Evolutionary conservation across 1,140 invertebrate species (phyloP).

Genomic region (Babylonia areolata): DNA sequence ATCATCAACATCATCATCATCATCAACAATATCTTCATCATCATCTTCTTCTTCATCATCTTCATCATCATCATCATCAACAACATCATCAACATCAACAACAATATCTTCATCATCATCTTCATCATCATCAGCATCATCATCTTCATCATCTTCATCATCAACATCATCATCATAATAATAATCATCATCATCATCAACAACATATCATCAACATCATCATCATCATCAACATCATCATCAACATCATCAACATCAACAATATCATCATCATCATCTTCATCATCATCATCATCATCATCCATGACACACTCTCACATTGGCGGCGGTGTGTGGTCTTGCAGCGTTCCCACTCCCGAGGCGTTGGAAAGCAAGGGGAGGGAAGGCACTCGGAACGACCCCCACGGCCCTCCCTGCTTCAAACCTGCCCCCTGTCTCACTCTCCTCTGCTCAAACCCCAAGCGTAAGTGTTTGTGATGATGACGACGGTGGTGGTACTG

Average conservation of each 20-base stretch:
- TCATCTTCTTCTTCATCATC: too few relatives aligned
- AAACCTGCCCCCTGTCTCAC: background rate
- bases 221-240: constrained; percentile 28
- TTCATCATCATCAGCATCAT: background rate
- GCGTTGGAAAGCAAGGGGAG: background rate
- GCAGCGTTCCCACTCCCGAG: constrained; percentile 8
- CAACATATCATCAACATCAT: constrained; percentile 32
- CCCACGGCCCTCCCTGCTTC: background rate
- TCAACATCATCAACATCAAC: background rate
- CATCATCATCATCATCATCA: background rate
- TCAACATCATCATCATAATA: constrained; percentile 19
- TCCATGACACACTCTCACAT: too few relatives aligned
- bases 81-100: background rate
- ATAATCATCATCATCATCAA: constrained; percentile 33
- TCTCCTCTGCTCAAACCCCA: background rate
- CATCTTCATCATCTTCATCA: constrained; percentile 18
- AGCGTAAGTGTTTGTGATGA: background rate
- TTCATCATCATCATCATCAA: background rate
- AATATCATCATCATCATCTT: background rate
- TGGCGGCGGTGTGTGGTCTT: background rate
- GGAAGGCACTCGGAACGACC: background rate
- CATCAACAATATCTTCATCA: too few relatives aligned
- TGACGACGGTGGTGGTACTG: too few relatives aligned
- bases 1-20: too few relatives aligned
- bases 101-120: background rate